A percentile compares a stretch with the other conserved stretches of the same genome.
These are phyloP conservation scores for Hemithea aestivaria DNA, from an alignment of 2,888 invertebrate species.

Conservation along the genomic window DNA sequence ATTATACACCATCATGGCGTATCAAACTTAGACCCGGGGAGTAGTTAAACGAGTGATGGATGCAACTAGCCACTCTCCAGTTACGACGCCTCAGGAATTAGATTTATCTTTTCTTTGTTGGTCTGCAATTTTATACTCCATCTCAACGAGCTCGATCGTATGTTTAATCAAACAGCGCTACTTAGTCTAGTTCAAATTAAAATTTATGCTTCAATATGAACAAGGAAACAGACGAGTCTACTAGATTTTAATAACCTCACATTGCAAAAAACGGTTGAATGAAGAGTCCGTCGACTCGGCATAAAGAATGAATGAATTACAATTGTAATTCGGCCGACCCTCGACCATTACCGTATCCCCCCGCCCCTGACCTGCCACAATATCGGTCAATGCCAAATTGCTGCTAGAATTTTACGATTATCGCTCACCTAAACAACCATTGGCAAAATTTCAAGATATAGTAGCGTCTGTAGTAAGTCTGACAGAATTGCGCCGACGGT, in stretches of 20 bases:
- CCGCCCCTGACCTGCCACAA: conserved; percentile 65
- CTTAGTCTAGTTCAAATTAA: too few species aligned
- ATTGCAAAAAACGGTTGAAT: conserved; percentile 14
- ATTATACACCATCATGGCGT: neutral
- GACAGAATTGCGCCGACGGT: conserved; percentile 43
- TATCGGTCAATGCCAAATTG: conserved; percentile 69
- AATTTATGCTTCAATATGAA: too few species aligned
- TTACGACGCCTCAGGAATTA: too few species aligned
- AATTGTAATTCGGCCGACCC: conserved; percentile 26
- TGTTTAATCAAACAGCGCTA: too few species aligned
- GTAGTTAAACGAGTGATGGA: too few species aligned
- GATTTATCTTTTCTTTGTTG: too few species aligned
- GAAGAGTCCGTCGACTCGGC: conserved; percentile 22
- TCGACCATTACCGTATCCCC: conserved; percentile 34
- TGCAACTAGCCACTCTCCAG: too few species aligned
- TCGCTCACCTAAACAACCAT: conserved; percentile 66
- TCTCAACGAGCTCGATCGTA: too few species aligned
- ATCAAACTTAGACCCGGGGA: too few species aligned
- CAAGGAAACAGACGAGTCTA: too few species aligned
- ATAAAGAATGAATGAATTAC: conserved; percentile 21
- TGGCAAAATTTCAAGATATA: conserved; percentile 75
- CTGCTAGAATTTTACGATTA: conserved; percentile 69
- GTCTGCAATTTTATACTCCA: too few species aligned
- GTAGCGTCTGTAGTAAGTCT: conserved; percentile 74
- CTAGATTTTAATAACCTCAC: too few species aligned